phyloP scores from a whole-genome alignment of 2,888 invertebrate species.

The Chesias legatella region DNA sequence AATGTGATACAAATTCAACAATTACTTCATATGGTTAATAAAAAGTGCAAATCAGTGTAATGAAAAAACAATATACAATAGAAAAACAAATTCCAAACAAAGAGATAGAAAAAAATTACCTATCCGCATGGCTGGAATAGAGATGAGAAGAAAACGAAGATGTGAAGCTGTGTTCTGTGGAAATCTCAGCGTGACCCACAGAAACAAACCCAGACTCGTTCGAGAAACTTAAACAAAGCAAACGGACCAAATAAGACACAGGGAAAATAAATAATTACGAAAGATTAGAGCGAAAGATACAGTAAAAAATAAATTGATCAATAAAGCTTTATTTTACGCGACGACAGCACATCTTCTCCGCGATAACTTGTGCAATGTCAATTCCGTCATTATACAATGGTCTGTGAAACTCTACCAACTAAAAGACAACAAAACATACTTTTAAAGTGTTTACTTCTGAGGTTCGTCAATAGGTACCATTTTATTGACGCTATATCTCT shows the following conservation, averaged over 20 bases:
- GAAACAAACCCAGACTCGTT: conserved; percentile 78
- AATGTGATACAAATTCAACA: conserved; percentile 19
- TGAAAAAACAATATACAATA: conserved; percentile 23
- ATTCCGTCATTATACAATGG: too few species aligned
- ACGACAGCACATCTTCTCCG: too few species aligned
- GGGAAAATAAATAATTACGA: conserved; percentile 10
- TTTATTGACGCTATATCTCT: too few species aligned
- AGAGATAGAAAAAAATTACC: conserved; percentile 42
- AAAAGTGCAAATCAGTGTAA: conserved; percentile 28
- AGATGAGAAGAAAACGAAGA: conserved; percentile 70
- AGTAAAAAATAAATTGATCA: background rate
- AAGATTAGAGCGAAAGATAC: conserved; percentile 2
- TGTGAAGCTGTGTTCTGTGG: conserved; percentile 69
- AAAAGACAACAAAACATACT: too few species aligned
- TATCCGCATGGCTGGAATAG: conserved; percentile 72
- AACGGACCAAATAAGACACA: conserved; percentile 20
- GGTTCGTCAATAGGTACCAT: too few species aligned
- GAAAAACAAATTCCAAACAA: conserved; percentile 20
- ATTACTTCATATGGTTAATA: conserved; percentile 21
- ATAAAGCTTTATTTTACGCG: too few species aligned
- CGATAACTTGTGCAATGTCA: too few species aligned
- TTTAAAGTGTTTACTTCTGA: too few species aligned
- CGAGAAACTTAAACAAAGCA: conserved; percentile 60
- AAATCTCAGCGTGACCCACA: conserved; percentile 71
- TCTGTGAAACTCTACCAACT: too few species aligned